Base-by-base conservation (phyloP, 2,113 vertebrate genomes). In the Equus quagga region DNA sequence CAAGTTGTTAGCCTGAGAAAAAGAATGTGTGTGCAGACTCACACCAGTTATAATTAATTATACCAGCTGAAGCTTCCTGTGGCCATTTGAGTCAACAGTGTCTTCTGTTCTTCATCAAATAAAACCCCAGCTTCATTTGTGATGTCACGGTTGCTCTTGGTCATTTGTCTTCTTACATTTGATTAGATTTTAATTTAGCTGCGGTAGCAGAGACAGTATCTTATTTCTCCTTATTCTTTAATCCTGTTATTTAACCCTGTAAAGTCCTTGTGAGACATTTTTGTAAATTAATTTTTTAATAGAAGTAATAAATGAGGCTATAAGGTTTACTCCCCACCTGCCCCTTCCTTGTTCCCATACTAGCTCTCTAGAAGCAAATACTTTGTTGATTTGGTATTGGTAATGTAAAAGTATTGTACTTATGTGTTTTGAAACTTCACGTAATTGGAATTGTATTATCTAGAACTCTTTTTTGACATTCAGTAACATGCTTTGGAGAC, bases 171-270 rank as follows among this genome's bases (percentile, higher is more conserved):
- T 94, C 60, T 83, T 94, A 62, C 18, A 36, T 49, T 79, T 92
- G 49, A 79, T 80, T 81, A 69, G 73, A 73, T 86, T 76, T 95
- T 89, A 62, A 76, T 90, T 97, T 46, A 93, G 26, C 49, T 58
- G 33, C 67, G 23, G 65, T 76, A 70, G 28, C 51, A 70, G 33
- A 75, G 26, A 28, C 69, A 46, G 6, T 91, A 64, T 56, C 79
- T 84, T 89, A 67, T 33, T 69, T 65, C 13, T 21, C 51, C 31
- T 33, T 88, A 23, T 73, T 94, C 26, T 67, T 72, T 88, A 49
- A 72, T 87, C 3, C n/a, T 64, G 4, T 85, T 51, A 72, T 24
- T 72, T 88, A 86, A 78, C 76, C 65, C 49, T 81, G 10, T 60
- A 62, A 56, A 56, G 26, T 64, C 65, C 62, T 87, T 94, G 31